Evolutionary conservation across 2,113 vertebrate species (phyloP), one percentile per base, ranked within the genome.

Genomic region (Brachionichthys hirsutus): DNA sequence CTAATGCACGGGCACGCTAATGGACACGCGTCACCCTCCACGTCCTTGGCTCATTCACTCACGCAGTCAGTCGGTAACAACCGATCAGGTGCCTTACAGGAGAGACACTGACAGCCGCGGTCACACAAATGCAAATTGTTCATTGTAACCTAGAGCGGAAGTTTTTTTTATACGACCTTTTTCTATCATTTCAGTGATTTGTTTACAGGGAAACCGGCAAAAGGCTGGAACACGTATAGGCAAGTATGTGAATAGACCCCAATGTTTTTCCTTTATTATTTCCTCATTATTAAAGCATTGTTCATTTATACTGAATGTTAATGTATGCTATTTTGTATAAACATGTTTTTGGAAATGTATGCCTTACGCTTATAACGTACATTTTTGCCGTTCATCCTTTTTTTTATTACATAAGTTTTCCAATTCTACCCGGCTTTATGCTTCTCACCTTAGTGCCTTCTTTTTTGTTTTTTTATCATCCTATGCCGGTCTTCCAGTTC

Each of bases 41-140:
- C 78, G 63, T 46, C 59, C 69, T 78, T 55, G 67, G 58, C 71
- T 71, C 59, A 61, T 87, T 80, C 54, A 64, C 79, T 66, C 70
- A 60, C 75, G 75, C 76, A 47, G 69, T 69, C 79, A 62, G 62
- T 74, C 69, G 55, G 24, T 62, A 48, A 61, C 70, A 75, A 71
- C 74, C 75, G 48, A 85, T 78, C 82, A 42, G 77, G 90, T 92
- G 91, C 91, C 91, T 92, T 92, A 89, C 74, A 82, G 73, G 79
- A 77, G 70, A 45, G 61, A 75, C 67, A 66, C 71, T 47, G 73
- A 60, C 55, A 34, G 62, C 77, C 68, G 62, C 73, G 62, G 58
- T 73, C 72, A 75, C 61, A 38, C 71, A 74, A 73, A 82, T 82
- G 85, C 84, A 82, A 82, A 51, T 34, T 41, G 58, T 80, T 62